phyloP scores from a whole-genome alignment of 1,140 invertebrate genomes.

The Caenorhabditis inopinata region DNA sequence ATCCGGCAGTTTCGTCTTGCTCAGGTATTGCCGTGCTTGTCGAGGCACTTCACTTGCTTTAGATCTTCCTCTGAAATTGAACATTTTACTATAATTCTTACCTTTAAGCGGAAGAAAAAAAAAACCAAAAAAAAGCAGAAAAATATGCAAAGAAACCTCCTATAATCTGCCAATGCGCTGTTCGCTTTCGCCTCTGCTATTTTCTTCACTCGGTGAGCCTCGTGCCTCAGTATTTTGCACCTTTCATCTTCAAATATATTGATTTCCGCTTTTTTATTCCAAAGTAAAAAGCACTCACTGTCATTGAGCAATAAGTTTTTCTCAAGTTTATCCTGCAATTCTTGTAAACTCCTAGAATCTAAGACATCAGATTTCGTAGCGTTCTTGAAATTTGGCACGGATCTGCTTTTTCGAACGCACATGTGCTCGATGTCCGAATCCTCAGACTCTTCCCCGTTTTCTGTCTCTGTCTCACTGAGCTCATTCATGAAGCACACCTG shows the following conservation, averaged over 20 bases:
- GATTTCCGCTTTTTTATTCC: neutral
- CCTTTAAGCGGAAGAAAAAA: neutral
- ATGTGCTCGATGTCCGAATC: slow-evolving; percentile 27
- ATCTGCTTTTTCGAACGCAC: neutral
- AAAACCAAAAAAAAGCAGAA: too few species aligned
- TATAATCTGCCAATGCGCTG: slow-evolving; percentile 10
- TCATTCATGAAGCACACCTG: slow-evolving; percentile 44
- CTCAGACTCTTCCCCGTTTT: slow-evolving; percentile 24
- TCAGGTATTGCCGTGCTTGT: slow-evolving; percentile 38
- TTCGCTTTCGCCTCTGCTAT: slow-evolving; percentile 12
- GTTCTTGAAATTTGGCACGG: slow-evolving; percentile 8
- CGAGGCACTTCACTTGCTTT: slow-evolving; percentile 37
- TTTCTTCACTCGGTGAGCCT: slow-evolving; percentile 1
- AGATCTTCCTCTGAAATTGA: slow-evolving; percentile 20
- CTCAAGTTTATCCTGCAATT: neutral
- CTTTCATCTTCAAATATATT: slow-evolving; percentile 20
- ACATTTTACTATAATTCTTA: neutral
- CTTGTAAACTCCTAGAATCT: neutral
- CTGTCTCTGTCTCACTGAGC: slow-evolving; percentile 27
- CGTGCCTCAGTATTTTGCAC: slow-evolving; percentile 9
- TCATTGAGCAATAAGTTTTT: neutral
- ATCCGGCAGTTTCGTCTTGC: slow-evolving; percentile 7
- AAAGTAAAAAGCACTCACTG: too few species aligned
- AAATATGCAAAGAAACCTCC: slow-evolving; percentile 36
- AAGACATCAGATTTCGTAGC: neutral